These are phyloP conservation scores for Yponomeuta sedellus DNA, from an alignment of 2,888 invertebrate genomes.

Conservation along the genomic window DNA sequence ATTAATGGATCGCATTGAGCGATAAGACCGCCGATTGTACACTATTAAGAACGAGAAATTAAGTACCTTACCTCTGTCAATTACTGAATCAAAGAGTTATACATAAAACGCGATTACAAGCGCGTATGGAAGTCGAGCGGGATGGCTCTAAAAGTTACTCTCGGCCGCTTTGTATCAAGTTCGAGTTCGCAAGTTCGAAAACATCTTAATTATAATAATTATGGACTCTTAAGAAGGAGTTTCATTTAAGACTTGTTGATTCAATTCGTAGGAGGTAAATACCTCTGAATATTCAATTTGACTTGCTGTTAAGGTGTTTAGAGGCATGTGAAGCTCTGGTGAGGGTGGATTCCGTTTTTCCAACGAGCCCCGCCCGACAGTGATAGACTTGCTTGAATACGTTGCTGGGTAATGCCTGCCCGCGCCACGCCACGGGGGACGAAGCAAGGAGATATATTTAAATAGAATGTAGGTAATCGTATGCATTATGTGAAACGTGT, in stretches of 20 bases:
- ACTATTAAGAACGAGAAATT: no score
- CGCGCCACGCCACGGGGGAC: not conserved
- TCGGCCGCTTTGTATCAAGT: slow-evolving; percentile 18
- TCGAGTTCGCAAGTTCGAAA: slow-evolving; percentile 16
- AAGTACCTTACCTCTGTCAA: no score
- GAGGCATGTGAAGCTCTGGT: not conserved
- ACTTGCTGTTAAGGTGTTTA: not conserved
- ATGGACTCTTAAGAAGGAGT: not conserved
- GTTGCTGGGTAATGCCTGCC: not conserved
- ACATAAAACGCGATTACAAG: no score
- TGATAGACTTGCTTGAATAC: not conserved
- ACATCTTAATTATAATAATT: slow-evolving; percentile 13
- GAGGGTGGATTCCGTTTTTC: slow-evolving; percentile 16
- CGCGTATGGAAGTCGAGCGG: no score
- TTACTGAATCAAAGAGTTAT: no score
- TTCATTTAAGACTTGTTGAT: slow-evolving; percentile 2
- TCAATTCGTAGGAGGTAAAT: slow-evolving; percentile 6
- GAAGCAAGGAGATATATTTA: slow-evolving; percentile 20
- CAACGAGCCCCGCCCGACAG: not conserved
- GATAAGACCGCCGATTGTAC: no score
- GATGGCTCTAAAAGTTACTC: slow-evolving; percentile 27
- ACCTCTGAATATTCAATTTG: slow-evolving; percentile 1
- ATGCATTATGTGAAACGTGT: slow-evolving; percentile 61
- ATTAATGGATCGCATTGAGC: no score
- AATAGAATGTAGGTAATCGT: slow-evolving; percentile 49